Conservation (phyloP, 2,113 vertebrate genomes). For the Anas platyrhynchos region DNA sequence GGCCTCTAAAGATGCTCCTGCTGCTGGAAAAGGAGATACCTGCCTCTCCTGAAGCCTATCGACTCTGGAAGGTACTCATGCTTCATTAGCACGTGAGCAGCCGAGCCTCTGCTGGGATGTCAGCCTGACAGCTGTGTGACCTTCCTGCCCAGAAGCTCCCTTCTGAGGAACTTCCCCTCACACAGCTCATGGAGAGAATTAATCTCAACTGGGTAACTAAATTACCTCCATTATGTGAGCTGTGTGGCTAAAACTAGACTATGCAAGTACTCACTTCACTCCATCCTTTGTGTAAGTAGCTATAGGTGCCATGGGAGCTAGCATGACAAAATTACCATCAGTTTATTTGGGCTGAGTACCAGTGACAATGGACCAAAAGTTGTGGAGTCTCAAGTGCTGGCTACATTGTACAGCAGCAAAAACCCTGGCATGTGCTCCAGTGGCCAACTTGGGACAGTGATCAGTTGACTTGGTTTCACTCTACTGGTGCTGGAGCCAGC, state of each 20-base stretch:
- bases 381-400: not conserved
- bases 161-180: not conserved
- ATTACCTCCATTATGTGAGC: not conserved
- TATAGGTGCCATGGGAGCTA: not conserved
- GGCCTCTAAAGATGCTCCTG: not conserved
- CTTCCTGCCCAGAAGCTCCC: not conserved
- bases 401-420: not conserved
- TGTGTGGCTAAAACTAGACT: not conserved
- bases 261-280: not conserved
- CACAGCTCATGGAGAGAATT: not conserved
- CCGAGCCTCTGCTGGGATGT: accelerated
- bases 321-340: not conserved
- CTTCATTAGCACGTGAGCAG: accelerated
- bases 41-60: not conserved
- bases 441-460: not conserved
- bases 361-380: not conserved
- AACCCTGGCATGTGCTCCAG: no score
- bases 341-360: not conserved
- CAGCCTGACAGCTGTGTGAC: not conserved
- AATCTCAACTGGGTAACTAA: not conserved
- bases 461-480: accelerated
- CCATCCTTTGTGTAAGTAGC: not conserved
- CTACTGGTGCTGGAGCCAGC: not conserved
- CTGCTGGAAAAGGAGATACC: not conserved
- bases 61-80: not conserved